A percentile compares a stretch with the other conserved stretches of the same genome.
Evolutionary conservation across 2,113 vertebrate genomes (phyloP).

Genomic region (Gila orcuttii): DNA sequence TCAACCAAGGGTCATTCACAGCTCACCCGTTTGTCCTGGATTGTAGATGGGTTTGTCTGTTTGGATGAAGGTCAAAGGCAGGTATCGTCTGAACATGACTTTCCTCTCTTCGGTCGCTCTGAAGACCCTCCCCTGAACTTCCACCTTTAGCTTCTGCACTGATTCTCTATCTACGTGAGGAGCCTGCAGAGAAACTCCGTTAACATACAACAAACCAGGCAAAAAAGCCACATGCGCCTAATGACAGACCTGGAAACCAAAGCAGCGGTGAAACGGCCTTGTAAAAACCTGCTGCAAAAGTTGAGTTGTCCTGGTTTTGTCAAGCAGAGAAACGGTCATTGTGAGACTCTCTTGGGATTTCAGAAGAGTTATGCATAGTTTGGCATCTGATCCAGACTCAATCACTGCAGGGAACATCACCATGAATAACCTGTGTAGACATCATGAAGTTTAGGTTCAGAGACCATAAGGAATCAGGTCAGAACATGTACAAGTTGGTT

Average conservation of each 20-base stretch:
- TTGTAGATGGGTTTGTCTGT: no score
- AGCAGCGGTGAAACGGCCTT: constrained; percentile 58
- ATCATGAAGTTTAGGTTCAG: no score
- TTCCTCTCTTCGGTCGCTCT: constrained; percentile 62
- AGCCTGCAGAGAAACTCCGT: constrained; percentile 54
- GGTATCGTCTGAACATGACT: constrained; percentile 40
- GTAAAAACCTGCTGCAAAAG: constrained; percentile 38
- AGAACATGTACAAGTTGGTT: no score
- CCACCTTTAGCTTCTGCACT: constrained; percentile 58
- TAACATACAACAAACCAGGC: neutral
- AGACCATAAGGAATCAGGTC: no score
- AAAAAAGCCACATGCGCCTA: no score
- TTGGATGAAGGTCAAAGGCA: no score
- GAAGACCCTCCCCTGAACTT: constrained; percentile 63
- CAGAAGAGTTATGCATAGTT: constrained; percentile 66
- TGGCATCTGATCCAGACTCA: constrained; percentile 63
- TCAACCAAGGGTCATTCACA: neutral
- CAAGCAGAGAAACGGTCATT: constrained; percentile 63
- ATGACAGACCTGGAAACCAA: constrained; percentile 41
- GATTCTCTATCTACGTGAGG: constrained; percentile 54
- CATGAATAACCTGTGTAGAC: constrained; percentile 50
- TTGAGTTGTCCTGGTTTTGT: neutral
- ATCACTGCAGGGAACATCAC: constrained; percentile 70
- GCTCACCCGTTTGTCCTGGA: no score
- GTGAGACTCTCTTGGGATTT: constrained; percentile 64